Evolutionary conservation across 23 tunicate genomes (phyloP).

Genomic region (Phallusia fumigata): DNA sequence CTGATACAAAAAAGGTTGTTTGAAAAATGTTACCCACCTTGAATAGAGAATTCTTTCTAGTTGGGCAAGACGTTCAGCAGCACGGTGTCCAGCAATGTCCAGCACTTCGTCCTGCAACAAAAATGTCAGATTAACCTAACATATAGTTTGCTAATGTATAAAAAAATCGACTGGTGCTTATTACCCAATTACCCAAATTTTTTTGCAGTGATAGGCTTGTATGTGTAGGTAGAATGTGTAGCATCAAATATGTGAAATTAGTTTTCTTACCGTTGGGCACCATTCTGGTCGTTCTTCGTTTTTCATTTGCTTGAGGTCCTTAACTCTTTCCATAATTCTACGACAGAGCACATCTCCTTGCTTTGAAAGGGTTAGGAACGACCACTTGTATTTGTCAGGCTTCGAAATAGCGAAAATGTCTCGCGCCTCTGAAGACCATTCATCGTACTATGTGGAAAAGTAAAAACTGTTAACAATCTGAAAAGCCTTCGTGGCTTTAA

Average conservation of each 20-base stretch:
- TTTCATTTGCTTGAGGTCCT: constrained; percentile 20
- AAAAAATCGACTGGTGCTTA: too few relatives aligned
- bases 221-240: background rate
- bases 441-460: constrained; percentile 59
- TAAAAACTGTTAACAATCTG: background rate
- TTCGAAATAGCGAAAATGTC: constrained; percentile 81
- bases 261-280: constrained; percentile 69
- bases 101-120: constrained; percentile 54
- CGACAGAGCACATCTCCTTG: constrained; percentile 79
- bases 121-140: background rate
- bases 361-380: constrained; percentile 73
- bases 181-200: too few relatives aligned
- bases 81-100: constrained; percentile 43
- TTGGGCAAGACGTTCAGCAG: constrained; percentile 66
- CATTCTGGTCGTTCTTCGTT: constrained; percentile 68
- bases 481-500: background rate
- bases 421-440: constrained; percentile 91
- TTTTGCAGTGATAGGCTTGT: background rate
- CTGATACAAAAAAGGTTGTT: too few relatives aligned
- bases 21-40: constrained; percentile 19
- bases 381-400: constrained; percentile 92
- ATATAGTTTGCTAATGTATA: too few relatives aligned
- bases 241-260: background rate
- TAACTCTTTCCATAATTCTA: constrained; percentile 59
- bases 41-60: constrained; percentile 67